These are phyloP conservation scores for Pteropus rufus DNA, from an alignment of 2,797 vertebrate species.

Conservation along the genomic window DNA sequence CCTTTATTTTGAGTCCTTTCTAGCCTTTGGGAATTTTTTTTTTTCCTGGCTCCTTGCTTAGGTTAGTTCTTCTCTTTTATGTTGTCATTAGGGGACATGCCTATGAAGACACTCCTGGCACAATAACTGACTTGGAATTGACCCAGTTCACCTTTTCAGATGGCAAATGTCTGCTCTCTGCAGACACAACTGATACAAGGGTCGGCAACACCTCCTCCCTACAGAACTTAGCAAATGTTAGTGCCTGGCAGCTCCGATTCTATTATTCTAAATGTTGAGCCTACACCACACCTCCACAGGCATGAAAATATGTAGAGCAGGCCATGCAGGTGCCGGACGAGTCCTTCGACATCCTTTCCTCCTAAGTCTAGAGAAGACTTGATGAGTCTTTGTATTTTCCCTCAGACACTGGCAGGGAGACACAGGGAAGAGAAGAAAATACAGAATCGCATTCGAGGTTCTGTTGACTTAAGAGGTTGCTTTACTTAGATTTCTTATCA, in stretches of 20 bases:
- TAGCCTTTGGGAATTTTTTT: background rate
- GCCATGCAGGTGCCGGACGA: fast-evolving
- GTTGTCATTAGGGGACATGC: background rate
- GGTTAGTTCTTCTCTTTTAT: background rate
- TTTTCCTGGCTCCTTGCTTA: background rate
- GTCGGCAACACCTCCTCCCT: background rate
- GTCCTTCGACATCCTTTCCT: background rate
- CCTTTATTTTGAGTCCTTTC: background rate
- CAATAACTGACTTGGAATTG: background rate
- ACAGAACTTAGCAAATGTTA: background rate
- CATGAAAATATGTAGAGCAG: background rate
- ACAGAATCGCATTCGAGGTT: background rate
- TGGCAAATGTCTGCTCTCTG: background rate
- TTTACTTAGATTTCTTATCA: background rate
- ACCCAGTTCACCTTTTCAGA: background rate
- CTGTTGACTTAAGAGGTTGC: background rate
- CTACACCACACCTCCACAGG: background rate
- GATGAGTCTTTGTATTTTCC: background rate
- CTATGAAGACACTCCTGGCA: background rate
- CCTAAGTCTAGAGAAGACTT: background rate
- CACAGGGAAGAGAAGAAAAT: background rate
- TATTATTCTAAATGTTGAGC: background rate
- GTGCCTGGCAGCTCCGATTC: background rate
- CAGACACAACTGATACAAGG: background rate
- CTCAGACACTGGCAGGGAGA: background rate